Conservation (phyloP, 2,797 vertebrate genomes). For the Cryptoprocta ferox region DNA sequence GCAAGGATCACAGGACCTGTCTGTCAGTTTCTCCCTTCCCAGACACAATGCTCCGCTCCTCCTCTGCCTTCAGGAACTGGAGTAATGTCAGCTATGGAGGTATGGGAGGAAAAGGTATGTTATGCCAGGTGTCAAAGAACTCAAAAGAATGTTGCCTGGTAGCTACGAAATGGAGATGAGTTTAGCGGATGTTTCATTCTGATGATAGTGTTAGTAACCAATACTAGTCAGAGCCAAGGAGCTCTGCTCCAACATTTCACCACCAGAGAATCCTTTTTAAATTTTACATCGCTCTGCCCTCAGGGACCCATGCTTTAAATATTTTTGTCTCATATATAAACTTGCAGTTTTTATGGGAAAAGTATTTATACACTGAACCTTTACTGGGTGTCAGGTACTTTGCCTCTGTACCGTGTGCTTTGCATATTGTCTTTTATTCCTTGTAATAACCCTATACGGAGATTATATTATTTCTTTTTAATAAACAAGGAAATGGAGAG, state of each 20-base stretch:
- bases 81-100: neutral
- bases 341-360: neutral
- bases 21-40: neutral
- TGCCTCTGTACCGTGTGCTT: neutral
- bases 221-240: neutral
- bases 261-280: neutral
- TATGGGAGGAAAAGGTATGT: neutral
- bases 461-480: neutral
- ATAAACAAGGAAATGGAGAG: neutral
- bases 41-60: neutral
- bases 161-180: neutral
- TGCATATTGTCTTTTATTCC: neutral
- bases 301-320: neutral
- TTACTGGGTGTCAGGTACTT: neutral
- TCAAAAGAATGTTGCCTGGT: neutral
- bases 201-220: neutral
- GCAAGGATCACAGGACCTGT: slow-evolving; percentile 26
- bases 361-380: neutral
- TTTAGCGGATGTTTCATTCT: neutral
- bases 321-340: neutral
- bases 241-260: neutral
- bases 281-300: neutral
- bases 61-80: neutral
- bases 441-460: neutral
- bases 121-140: neutral